Conservation (phyloP, 2,113 vertebrate genomes). For the Plectropomus leopardus region DNA sequence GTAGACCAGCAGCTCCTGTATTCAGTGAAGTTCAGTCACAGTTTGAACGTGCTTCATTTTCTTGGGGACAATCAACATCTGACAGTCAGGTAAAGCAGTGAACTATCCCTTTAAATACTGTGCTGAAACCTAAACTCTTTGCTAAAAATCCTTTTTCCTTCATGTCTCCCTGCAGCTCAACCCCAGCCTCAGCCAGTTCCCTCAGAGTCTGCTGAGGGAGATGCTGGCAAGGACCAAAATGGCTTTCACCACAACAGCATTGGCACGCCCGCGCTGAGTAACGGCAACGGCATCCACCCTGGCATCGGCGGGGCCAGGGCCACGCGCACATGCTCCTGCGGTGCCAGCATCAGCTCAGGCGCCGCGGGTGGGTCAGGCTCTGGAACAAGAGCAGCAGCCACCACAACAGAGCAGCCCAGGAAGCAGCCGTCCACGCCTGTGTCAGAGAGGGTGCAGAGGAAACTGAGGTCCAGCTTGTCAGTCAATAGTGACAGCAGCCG, state of each 20-base stretch:
- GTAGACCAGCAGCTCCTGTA: too few relatives aligned
- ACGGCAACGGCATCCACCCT: conserved; percentile 84
- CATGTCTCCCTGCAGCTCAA: conserved; percentile 85
- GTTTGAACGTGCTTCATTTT: too few relatives aligned
- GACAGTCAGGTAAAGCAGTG: too few relatives aligned
- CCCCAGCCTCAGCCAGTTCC: conserved; percentile 88
- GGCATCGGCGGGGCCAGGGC: conserved; percentile 44
- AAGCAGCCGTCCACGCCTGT: conserved; percentile 88
- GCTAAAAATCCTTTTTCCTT: conserved; percentile 6
- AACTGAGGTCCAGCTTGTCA: conserved; percentile 95
- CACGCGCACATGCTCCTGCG: conserved; percentile 74
- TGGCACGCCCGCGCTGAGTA: conserved; percentile 49
- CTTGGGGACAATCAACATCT: too few relatives aligned
- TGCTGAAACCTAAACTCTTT: not conserved
- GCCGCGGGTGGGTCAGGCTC: conserved; percentile 5
- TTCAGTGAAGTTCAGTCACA: too few relatives aligned
- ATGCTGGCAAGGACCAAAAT: conserved; percentile 84
- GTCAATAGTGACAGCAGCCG: conserved; percentile 93
- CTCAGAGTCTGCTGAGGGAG: conserved; percentile 83
- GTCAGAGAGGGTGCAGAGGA: conserved; percentile 94
- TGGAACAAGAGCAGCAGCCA: not conserved
- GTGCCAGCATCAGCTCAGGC: conserved; percentile 63
- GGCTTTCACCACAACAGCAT: conserved; percentile 70
- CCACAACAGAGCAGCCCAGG: conserved; percentile 81
- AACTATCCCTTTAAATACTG: not conserved